phyloP scores from a whole-genome alignment of 2,113 vertebrate genomes.

The Greenwoodochromis staneri region DNA sequence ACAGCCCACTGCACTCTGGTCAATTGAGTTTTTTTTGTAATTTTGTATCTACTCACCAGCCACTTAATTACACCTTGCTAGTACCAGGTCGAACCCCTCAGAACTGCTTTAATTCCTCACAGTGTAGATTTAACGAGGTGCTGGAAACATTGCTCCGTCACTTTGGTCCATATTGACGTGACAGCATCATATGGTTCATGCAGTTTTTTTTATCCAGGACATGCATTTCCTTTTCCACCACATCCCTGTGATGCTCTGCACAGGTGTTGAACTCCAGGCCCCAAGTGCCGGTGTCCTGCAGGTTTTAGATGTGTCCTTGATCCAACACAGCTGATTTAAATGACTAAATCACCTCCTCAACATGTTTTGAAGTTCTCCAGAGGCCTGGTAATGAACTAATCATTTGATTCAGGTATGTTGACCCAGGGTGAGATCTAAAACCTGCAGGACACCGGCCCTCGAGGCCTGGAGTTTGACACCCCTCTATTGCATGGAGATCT shows the following conservation, averaged over 20 bases:
- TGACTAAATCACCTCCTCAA: background rate
- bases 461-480: background rate
- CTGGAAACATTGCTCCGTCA: background rate
- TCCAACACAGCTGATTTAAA: background rate
- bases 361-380: background rate
- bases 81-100: background rate
- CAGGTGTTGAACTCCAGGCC: background rate
- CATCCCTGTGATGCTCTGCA: background rate
- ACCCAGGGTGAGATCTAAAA: background rate
- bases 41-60: background rate
- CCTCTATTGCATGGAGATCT: background rate
- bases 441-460: background rate
- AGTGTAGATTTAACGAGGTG: background rate
- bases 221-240: background rate
- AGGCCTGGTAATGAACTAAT: background rate
- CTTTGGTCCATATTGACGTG: background rate
- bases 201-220: background rate
- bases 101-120: background rate
- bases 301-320: background rate
- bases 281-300: background rate
- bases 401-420: background rate
- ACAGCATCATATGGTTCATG: background rate
- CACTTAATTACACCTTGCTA: background rate
- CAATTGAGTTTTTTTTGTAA: accelerated
- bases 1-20: background rate